Evolutionary conservation across 2,113 vertebrate genomes (phyloP).

Genomic region (Odontophorus gujanensis): DNA sequence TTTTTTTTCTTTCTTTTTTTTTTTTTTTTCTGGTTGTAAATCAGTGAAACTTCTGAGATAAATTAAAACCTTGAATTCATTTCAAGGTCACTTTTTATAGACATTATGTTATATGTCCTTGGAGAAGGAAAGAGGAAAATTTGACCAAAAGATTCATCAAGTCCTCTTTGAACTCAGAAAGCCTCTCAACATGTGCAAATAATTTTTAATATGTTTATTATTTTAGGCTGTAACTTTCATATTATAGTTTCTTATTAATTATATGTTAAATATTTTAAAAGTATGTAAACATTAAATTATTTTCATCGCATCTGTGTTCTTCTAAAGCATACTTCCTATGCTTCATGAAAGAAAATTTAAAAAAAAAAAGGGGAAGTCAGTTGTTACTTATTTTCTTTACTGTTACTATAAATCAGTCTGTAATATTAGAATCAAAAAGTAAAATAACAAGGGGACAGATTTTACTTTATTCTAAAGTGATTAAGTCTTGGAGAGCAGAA

Average conservation of each 20-base stretch:
- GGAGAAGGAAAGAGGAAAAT: neutral
- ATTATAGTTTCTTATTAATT: neutral
- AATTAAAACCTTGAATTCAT: conserved; percentile 35
- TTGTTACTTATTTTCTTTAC: neutral
- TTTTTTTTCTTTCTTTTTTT: neutral
- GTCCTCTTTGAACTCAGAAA: neutral
- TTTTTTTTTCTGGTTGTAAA: neutral
- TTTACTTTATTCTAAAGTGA: neutral
- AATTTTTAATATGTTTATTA: neutral
- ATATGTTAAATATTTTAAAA: neutral
- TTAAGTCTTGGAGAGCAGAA: neutral
- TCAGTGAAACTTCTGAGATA: neutral
- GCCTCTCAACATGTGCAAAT: neutral
- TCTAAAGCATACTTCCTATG: neutral
- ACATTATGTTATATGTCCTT: conserved; percentile 5
- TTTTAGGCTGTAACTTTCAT: neutral
- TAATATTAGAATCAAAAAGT: neutral
- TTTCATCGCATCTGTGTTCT: neutral
- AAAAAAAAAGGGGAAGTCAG: neutral
- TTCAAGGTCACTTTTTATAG: neutral
- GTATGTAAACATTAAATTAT: neutral
- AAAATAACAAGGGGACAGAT: neutral
- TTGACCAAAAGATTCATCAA: neutral
- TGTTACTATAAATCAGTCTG: neutral
- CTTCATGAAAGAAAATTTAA: neutral